Evolutionary conservation across 1,140 invertebrate species (phyloP).

Genomic region (Galleria mellonella): DNA sequence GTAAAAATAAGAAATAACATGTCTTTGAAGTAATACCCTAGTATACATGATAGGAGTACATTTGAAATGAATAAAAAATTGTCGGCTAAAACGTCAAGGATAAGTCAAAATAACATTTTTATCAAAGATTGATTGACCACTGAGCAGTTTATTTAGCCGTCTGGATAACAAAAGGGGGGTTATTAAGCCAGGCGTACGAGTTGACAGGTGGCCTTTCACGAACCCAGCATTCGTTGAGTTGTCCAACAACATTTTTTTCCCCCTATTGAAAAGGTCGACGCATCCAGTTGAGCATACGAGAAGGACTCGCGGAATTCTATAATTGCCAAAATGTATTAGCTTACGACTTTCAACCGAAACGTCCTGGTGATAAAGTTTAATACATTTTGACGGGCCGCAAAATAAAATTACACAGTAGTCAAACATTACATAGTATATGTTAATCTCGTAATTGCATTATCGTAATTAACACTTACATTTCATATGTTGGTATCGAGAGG

Average conservation of each 20-base stretch:
- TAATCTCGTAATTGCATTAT: slow-evolving; percentile 42
- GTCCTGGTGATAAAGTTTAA: too few relatives aligned
- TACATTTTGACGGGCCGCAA: neutral
- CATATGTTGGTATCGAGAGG: slow-evolving; percentile 31
- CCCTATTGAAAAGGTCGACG: slow-evolving; percentile 36
- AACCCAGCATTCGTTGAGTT: slow-evolving; percentile 16
- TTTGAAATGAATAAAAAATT: neutral
- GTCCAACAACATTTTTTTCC: slow-evolving; percentile 37
- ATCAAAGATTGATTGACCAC: slow-evolving; percentile 25
- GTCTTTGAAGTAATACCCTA: too few relatives aligned
- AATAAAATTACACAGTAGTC: slow-evolving; percentile 15
- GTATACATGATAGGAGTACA: too few relatives aligned
- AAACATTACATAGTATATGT: slow-evolving; percentile 4
- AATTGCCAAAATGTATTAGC: neutral
- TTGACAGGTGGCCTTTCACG: slow-evolving; percentile 50
- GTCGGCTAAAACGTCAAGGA: neutral
- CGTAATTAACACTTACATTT: slow-evolving; percentile 40
- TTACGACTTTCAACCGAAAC: neutral
- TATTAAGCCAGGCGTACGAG: slow-evolving; percentile 20
- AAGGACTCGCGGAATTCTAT: slow-evolving; percentile 7
- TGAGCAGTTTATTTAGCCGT: slow-evolving; percentile 15
- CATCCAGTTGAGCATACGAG: slow-evolving; percentile 19
- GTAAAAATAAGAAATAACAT: too few relatives aligned
- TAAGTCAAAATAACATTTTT: neutral
- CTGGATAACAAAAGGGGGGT: slow-evolving; percentile 18